Evolutionary conservation across 1,140 invertebrate species (phyloP).

Genomic region (Sesamia nonagrioides): DNA sequence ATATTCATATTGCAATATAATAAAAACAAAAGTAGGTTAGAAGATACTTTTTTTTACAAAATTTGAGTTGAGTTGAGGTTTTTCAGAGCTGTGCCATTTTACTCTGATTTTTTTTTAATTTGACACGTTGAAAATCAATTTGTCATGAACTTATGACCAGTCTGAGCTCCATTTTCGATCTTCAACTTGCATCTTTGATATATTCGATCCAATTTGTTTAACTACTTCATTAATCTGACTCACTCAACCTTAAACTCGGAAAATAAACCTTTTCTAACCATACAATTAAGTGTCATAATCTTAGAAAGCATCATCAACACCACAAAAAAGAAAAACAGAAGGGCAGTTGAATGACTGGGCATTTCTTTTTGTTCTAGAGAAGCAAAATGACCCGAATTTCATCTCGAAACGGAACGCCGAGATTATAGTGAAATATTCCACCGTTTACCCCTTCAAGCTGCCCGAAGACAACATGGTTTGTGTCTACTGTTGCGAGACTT

Average conservation of each 20-base stretch:
- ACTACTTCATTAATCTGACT: too few relatives aligned
- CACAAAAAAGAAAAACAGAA: conserved; percentile 39
- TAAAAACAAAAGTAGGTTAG: too few relatives aligned
- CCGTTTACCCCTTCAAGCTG: conserved; percentile 68
- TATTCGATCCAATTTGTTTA: background rate
- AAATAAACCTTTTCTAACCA: background rate
- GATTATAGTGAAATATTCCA: conserved; percentile 65
- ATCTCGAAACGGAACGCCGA: conserved; percentile 68
- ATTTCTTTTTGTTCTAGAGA: conserved; percentile 72
- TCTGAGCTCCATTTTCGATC: too few relatives aligned
- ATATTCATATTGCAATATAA: too few relatives aligned
- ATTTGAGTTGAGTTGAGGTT: too few relatives aligned
- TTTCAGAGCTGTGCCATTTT: too few relatives aligned
- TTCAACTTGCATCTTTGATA: too few relatives aligned
- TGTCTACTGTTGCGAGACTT: conserved; percentile 67
- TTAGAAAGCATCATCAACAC: conserved; percentile 10
- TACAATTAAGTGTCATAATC: conserved; percentile 5
- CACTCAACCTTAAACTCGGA: background rate
- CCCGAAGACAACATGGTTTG: conserved; percentile 64
- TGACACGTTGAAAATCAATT: too few relatives aligned
- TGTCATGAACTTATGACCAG: too few relatives aligned
- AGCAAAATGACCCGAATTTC: conserved; percentile 58
- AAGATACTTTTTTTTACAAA: too few relatives aligned
- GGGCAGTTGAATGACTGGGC: conserved; percentile 60
- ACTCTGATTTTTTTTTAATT: too few relatives aligned